These are phyloP conservation scores for Galerucella nymphaeae DNA, from an alignment of 2,888 invertebrate species.

Conservation along the genomic window DNA sequence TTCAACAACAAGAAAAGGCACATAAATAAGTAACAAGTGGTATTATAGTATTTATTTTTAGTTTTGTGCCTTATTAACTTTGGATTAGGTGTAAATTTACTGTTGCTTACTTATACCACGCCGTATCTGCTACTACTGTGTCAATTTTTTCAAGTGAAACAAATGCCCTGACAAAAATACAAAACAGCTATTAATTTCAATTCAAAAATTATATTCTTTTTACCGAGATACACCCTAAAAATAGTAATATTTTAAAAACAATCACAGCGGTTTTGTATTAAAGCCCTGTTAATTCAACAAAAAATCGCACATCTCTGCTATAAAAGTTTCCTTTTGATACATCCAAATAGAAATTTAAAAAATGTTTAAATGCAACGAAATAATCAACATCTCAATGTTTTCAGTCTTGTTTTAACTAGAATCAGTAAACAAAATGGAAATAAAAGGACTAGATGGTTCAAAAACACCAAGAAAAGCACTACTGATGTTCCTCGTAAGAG, in stretches of 20 bases:
- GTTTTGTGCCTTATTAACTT: neutral
- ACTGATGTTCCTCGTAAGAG: constrained; percentile 31
- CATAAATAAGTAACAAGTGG: neutral
- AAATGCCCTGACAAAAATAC: neutral
- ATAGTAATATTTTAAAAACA: neutral
- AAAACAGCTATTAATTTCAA: neutral
- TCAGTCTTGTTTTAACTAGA: constrained; percentile 56
- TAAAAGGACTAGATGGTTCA: constrained; percentile 41
- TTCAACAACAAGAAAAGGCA: neutral
- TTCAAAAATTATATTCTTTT: neutral
- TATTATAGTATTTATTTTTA: neutral
- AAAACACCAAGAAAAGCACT: constrained; percentile 42
- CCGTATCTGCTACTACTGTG: neutral
- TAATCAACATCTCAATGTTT: constrained; percentile 42
- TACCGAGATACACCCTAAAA: neutral
- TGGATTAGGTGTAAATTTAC: neutral
- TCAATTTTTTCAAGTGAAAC: neutral
- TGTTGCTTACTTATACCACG: neutral
- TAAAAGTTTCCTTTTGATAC: constrained; percentile 40
- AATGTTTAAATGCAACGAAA: constrained; percentile 45
- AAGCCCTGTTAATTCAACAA: neutral
- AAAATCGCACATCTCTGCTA: constrained; percentile 30
- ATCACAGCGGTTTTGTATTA: neutral
- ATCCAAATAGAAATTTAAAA: constrained; percentile 27
- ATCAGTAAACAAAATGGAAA: constrained; percentile 44